These are phyloP conservation scores for Ryuthela nishihirai DNA, from an alignment of 2,888 invertebrate genomes.

Conservation along the genomic window DNA sequence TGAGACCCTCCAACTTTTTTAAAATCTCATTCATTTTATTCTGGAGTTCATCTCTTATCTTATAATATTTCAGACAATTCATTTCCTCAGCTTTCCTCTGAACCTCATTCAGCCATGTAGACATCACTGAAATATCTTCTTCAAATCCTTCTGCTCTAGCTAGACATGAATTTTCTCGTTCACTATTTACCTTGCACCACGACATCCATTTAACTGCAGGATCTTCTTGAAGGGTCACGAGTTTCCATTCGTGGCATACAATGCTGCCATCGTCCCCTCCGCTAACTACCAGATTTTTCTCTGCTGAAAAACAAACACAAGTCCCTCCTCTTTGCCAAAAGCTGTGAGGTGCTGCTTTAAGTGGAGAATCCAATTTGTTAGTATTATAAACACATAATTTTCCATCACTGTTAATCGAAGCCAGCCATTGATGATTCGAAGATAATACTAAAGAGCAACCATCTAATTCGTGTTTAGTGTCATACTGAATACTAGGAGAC, in stretches of 20 bases:
- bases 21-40: too few relatives aligned
- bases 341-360: background rate
- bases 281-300: background rate
- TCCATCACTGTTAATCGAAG: background rate
- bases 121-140: too few relatives aligned
- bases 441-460: background rate
- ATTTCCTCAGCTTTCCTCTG: too few relatives aligned
- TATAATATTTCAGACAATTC: too few relatives aligned
- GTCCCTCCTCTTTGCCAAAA: background rate
- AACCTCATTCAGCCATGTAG: too few relatives aligned
- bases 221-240: background rate
- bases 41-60: slow-evolving; percentile 2
- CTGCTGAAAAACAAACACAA: background rate
- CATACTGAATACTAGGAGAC: background rate
- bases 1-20: too few relatives aligned
- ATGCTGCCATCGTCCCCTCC: slow-evolving; percentile 4
- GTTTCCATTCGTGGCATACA: slow-evolving; percentile 1
- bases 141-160: background rate
- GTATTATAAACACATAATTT: slow-evolving; percentile 1
- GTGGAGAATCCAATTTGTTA: background rate
- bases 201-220: slow-evolving; percentile 4
- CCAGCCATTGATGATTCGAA: slow-evolving; percentile 5
- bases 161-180: slow-evolving; percentile 2
- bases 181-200: background rate
- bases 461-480: background rate